Evolutionary conservation across 2,797 vertebrate species (phyloP), one percentile per base, ranked within the genome.

Genomic region (Pygocentrus nattereri): DNA sequence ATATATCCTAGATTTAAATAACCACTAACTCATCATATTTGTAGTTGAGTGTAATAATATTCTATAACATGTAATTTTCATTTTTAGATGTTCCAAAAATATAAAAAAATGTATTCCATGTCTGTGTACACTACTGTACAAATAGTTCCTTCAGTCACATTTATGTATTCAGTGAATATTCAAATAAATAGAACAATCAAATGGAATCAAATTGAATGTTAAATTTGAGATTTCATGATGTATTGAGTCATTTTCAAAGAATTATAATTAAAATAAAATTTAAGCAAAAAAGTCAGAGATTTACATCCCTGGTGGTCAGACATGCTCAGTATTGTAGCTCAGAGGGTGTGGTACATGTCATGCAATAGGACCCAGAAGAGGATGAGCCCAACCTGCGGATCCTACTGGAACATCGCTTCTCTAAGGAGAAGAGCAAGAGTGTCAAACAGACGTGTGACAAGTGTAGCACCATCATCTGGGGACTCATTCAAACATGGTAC

Each of bases 401-500:
- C 52, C 85, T 99, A 8, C 92, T 98, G 74, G 97, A 99, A 87
- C 98, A 99, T 67, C 96, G 98, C 19, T 99, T 99, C 91, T 97
- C 96, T 80, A 99, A 99, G 88, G 97, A 99, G 89, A 99, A 98
- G 93, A 98, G 98, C 92, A 99, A 99, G 86, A 98, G 98, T 0
- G 97, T 98, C 65, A 99, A 98, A 91, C 97, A 98, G 87, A 96
- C 94, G 10, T 99, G 98, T 71, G 98, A 99, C 92, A 99, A 97
- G 86, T 99, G 98, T 88, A 98, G 95, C 88, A 84, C 96, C 64
- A 95, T 98, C 86, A 99, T 99, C 88, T 99, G 98, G 98, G 98
- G 98, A 25, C 96, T 99, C 62, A 97, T 99, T 84, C 98, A 99
- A 93, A 99, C 98, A 62, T 99, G 98, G 98, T 99, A 99, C 83